Evolutionary conservation across 2,888 invertebrate species (phyloP).

Genomic region (Drosophila niveifrons): DNA sequence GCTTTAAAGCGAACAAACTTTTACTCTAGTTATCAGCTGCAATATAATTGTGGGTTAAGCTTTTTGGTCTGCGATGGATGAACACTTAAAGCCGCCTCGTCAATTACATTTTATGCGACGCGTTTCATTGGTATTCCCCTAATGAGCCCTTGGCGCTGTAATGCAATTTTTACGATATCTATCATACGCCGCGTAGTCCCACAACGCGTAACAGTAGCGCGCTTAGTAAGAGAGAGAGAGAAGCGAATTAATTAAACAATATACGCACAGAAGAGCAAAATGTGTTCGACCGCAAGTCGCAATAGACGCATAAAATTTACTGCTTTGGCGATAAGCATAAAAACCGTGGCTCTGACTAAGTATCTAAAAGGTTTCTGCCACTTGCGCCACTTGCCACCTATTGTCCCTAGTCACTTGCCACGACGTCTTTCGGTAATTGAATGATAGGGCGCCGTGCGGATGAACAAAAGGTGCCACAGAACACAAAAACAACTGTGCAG

Average conservation of each 20-base stretch:
- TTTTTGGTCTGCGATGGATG: conserved; percentile 13
- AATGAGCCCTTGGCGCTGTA: conserved; percentile 61
- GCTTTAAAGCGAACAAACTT: background rate
- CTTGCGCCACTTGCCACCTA: no score
- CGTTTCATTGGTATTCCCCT: conserved; percentile 63
- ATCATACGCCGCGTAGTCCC: conserved; percentile 67
- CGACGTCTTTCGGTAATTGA: conserved; percentile 21
- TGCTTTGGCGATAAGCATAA: conserved; percentile 65
- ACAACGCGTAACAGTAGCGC: conserved; percentile 33
- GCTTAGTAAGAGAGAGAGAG: background rate
- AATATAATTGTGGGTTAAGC: conserved; percentile 32
- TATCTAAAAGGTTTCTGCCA: conserved; percentile 6
- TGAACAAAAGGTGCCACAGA: conserved; percentile 13
- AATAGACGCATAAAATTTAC: conserved; percentile 68
- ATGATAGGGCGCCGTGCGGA: conserved; percentile 29
- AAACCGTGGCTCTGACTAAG: conserved; percentile 49
- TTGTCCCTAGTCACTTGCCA: conserved; percentile 7
- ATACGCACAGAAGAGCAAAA: conserved; percentile 31
- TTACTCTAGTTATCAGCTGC: conserved; percentile 33
- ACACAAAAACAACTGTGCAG: background rate
- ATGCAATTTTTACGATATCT: conserved; percentile 75
- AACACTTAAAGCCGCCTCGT: conserved; percentile 29
- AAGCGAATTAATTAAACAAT: conserved; percentile 69
- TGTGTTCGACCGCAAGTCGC: conserved; percentile 32
- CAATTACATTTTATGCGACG: conserved; percentile 51